A percentile compares a stretch with the other conserved stretches of the same genome.
Evolutionary conservation across 1,140 invertebrate genomes (phyloP).

Genomic region (Thalassaphorura encarpata): DNA sequence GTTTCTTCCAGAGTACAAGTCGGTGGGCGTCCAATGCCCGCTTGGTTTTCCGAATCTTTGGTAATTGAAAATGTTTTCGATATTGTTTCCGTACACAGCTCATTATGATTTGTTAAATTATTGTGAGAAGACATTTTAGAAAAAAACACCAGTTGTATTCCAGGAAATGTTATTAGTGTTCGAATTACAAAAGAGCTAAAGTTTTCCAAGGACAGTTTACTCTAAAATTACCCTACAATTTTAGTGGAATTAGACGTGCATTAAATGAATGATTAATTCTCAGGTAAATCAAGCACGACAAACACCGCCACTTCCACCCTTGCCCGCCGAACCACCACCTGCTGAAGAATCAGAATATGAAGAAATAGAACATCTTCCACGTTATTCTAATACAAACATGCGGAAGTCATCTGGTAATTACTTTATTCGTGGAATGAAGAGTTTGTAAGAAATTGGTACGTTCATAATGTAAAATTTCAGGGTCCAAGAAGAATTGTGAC

Average conservation of each 20-base stretch:
- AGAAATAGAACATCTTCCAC: conserved; percentile 31
- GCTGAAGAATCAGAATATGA: conserved; percentile 31
- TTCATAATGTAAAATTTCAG: conserved; percentile 1
- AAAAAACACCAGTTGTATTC: too few species aligned
- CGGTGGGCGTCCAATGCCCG: conserved; percentile 24
- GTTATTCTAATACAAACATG: conserved; percentile 20
- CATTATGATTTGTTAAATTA: too few species aligned
- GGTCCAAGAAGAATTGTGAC: conserved; percentile 13
- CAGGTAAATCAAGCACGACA: conserved; percentile 9
- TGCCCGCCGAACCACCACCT: conserved; percentile 14
- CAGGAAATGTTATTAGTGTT: too few species aligned
- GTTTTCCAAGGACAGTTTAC: too few species aligned
- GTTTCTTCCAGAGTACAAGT: conserved; percentile 13
- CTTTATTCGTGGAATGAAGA: not conserved
- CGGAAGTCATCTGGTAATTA: not conserved
- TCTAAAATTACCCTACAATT: too few species aligned
- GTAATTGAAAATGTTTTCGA: conserved; percentile 12
- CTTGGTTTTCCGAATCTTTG: conserved; percentile 26
- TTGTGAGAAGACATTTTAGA: too few species aligned
- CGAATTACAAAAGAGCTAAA: too few species aligned
- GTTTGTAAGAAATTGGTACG: not conserved
- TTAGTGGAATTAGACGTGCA: too few species aligned
- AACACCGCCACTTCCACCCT: conserved; percentile 7
- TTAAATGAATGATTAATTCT: too few species aligned
- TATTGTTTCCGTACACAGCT: too few species aligned